Evolutionary conservation across 2,888 invertebrate genomes (phyloP).

Genomic region (Zygaena filipendulae): DNA sequence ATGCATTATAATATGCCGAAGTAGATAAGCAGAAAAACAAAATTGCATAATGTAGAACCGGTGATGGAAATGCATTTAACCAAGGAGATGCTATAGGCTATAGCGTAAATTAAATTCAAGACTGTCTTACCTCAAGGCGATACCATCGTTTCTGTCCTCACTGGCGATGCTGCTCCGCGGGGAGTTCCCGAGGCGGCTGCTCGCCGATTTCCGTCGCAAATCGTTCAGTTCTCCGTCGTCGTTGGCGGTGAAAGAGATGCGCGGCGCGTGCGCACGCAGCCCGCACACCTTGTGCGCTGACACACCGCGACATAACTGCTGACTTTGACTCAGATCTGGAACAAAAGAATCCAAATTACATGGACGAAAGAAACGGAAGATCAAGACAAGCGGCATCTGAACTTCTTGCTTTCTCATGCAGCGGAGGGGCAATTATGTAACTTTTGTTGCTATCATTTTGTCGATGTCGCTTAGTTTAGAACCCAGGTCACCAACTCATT

Average conservation of each 20-base stretch:
- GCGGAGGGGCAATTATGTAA: too few species aligned
- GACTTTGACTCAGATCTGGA: constrained; percentile 51
- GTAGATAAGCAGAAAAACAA: too few species aligned
- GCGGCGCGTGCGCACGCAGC: constrained; percentile 49
- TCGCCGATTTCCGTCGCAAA: constrained; percentile 50
- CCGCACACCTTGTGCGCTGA: constrained; percentile 53
- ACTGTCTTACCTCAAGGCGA: constrained; percentile 72
- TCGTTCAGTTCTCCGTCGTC: constrained; percentile 46
- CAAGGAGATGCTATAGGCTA: too few species aligned
- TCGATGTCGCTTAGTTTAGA: too few species aligned
- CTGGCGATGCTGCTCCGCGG: constrained; percentile 58
- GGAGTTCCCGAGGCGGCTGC: constrained; percentile 52
- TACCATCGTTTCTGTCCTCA: constrained; percentile 62
- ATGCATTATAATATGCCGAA: too few species aligned
- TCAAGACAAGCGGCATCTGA: too few species aligned
- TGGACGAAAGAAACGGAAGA: constrained; percentile 14
- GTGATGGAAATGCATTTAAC: too few species aligned
- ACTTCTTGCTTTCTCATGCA: constrained; percentile 3
- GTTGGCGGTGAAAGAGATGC: constrained; percentile 53
- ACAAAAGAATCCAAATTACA: constrained; percentile 19
- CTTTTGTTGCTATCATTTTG: constrained; percentile 11
- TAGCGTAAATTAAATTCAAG: too few species aligned
- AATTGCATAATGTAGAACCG: too few species aligned
- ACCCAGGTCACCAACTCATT: too few species aligned
- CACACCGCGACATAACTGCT: constrained; percentile 52